Evolutionary conservation across 2,888 invertebrate species (phyloP), one percentile per base, ranked within the genome.

Genomic region (Neoascia interrupta): DNA sequence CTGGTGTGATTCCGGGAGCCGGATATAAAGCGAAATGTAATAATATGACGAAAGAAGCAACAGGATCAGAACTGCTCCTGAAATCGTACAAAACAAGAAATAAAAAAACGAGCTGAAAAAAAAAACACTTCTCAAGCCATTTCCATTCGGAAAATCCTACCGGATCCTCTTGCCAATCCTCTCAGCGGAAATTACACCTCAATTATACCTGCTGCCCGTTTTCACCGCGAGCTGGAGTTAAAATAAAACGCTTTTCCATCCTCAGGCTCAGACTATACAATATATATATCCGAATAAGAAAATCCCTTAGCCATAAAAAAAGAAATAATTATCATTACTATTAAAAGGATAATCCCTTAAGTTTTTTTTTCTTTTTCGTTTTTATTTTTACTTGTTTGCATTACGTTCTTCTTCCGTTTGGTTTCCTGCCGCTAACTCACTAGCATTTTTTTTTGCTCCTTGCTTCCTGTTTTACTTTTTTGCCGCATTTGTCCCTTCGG

Each of bases 321-420:
- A 49, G 63, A 75, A 75, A 73, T 76, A 76, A 80, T 80, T 80
- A 80, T 80, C 80, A 73, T 80, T 74, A 80, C 80, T 80, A 74
- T 80, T 80, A 80, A 80, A 80, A 80, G 80, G 80, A 80, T 80
- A 80, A 80, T 80, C 80, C 80, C 74, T 80, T 74, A 60, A 69
- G 58, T 63, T 73, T 66, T 72, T 66, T 70, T 58, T 68, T 53
- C 36, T 39, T 54, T 18, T 26, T 8, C 10, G 43, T 43, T 23
- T 66, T 6, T 6, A n/a, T 6, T n/a, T 6, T 31, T 31, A 6
- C 8, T 31, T 54, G 63, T 69, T 80, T 74, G 80, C 74, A 64
- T 68, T 72, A 41, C 73, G 51, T 68, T 69, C 68, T 74, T 45
- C 45, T 74, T 80, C 74, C 80, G 69, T 74, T 74, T 18, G 66